phyloP scores from a whole-genome alignment of 2,113 vertebrate genomes.

The Nerophis lumbriciformis region DNA sequence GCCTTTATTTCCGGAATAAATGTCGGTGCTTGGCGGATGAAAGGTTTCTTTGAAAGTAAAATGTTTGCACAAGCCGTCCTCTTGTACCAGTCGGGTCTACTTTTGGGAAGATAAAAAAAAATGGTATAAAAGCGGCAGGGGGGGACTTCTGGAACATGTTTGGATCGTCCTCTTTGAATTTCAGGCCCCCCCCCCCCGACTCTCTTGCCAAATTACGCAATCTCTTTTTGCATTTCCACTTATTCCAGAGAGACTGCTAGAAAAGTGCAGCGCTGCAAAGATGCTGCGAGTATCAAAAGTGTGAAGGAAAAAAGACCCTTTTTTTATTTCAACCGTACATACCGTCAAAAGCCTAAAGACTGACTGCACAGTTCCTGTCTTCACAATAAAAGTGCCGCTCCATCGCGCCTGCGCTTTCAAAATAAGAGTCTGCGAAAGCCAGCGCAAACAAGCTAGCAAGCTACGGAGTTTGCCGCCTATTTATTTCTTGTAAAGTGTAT shows the following conservation, averaged over 20 bases:
- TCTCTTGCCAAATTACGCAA: constrained; percentile 39
- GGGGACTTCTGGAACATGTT: constrained; percentile 13
- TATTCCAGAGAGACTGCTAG: constrained; percentile 25
- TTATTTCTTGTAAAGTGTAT: no score
- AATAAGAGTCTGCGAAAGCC: no score
- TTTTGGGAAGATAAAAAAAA: constrained; percentile 4
- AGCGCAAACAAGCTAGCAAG: no score
- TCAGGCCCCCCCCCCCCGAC: neutral
- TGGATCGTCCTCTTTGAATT: constrained; percentile 37
- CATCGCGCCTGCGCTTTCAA: no score
- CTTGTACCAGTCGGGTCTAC: neutral
- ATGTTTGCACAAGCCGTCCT: neutral
- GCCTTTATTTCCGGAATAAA: neutral
- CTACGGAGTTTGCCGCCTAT: no score
- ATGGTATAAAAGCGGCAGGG: constrained; percentile 2
- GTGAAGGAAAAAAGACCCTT: no score
- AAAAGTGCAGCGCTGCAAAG: constrained; percentile 17
- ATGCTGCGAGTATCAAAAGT: constrained; percentile 32
- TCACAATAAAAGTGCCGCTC: no score
- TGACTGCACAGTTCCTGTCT: no score
- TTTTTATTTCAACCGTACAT: no score
- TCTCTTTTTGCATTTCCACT: constrained; percentile 40
- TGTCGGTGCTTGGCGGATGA: neutral
- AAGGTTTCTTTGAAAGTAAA: neutral
- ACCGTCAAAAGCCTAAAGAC: no score